Conservation (phyloP, 1,140 invertebrate genomes). For the Micrasema minimum region DNA sequence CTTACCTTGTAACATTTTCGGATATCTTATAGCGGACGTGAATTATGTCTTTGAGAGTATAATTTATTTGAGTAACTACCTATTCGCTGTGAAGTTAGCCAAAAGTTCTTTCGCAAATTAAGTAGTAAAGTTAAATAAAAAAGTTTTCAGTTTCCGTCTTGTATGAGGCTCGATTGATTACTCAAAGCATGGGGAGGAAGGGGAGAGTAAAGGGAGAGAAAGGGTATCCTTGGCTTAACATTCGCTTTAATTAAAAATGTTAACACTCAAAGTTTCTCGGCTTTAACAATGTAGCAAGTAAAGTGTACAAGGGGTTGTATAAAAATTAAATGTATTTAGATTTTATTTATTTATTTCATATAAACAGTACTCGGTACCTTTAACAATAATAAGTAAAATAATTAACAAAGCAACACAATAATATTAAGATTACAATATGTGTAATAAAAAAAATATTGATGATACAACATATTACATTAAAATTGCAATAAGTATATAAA, state of each 20-base stretch:
- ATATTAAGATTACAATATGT: too few relatives aligned
- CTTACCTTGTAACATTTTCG: too few relatives aligned
- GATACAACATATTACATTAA: too few relatives aligned
- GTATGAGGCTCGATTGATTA: constrained; percentile 37
- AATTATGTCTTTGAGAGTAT: constrained; percentile 13
- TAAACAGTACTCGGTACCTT: too few relatives aligned
- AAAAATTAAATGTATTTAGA: too few relatives aligned
- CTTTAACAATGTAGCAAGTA: constrained; percentile 8
- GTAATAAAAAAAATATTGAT: too few relatives aligned
- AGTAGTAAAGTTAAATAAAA: constrained; percentile 38
- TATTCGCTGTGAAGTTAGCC: constrained; percentile 6
- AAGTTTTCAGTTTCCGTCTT: constrained; percentile 18
- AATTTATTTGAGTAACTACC: constrained; percentile 25
- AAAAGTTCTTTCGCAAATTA: constrained; percentile 25
- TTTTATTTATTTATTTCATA: too few relatives aligned
- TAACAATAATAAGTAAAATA: too few relatives aligned
- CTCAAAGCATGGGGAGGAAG: not conserved
- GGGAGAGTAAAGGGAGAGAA: not conserved
- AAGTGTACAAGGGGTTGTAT: too few relatives aligned
- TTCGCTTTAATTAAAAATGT: constrained; percentile 33
- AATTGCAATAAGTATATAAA: too few relatives aligned
- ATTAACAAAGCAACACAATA: too few relatives aligned
- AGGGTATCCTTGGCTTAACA: constrained; percentile 7
- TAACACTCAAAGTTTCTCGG: constrained; percentile 9
- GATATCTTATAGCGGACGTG: not conserved